Evolutionary conservation across 2,797 vertebrate species (phyloP).

Genomic region (Bryconaethiops microstoma): DNA sequence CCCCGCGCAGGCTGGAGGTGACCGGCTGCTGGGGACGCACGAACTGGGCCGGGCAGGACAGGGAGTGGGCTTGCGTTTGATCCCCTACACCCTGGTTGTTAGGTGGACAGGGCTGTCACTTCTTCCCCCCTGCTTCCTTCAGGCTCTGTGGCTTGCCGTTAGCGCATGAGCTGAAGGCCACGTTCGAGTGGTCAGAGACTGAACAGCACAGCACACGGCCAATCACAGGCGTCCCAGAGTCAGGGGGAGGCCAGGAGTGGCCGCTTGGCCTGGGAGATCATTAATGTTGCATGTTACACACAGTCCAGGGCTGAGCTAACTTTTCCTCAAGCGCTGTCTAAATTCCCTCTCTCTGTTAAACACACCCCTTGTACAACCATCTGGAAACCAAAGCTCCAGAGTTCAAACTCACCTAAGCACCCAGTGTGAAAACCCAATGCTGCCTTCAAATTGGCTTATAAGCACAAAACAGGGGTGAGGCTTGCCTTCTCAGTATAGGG

Average conservation of each 20-base stretch:
- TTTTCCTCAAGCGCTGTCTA: constrained; percentile 44
- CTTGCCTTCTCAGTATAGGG: not conserved
- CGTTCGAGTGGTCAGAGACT: constrained; percentile 28
- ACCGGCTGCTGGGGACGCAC: constrained; percentile 32
- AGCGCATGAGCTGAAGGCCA: constrained; percentile 31
- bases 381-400: constrained; percentile 34
- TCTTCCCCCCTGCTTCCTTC: constrained; percentile 23
- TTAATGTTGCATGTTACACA: constrained; percentile 69
- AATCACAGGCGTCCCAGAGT: constrained; percentile 38
- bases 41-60: constrained; percentile 12
- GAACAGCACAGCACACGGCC: constrained; percentile 8
- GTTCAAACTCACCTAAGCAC: not conserved
- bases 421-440: not conserved
- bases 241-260: constrained; percentile 46
- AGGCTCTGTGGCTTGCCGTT: constrained; percentile 14
- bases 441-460: not conserved
- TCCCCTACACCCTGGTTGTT: constrained; percentile 43
- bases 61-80: constrained; percentile 31
- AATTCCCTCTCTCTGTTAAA: constrained; percentile 2
- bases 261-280: constrained; percentile 66
- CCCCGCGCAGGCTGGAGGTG: constrained; percentile 42
- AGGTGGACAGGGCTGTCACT: constrained; percentile 46
- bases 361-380: constrained; percentile 31
- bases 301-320: constrained; percentile 46
- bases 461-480: not conserved